Conservation (phyloP, 2,888 invertebrate genomes). For the Morpho deidamia region DNA sequence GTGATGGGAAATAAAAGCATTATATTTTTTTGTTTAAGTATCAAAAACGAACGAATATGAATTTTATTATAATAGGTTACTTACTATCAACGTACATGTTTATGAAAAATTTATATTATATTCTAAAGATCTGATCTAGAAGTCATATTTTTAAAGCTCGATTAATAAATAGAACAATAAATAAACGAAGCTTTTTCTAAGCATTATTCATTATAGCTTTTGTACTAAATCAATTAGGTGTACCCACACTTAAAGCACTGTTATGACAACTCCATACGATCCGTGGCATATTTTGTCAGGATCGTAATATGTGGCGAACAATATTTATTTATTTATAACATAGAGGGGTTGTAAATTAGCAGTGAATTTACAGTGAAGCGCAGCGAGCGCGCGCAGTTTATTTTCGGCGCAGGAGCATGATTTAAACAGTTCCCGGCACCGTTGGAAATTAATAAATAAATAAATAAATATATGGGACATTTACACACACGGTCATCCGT, state of each 20-base stretch:
- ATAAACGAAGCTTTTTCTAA: background rate
- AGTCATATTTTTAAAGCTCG: too few relatives aligned
- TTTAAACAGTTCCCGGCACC: constrained; percentile 61
- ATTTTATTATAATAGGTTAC: too few relatives aligned
- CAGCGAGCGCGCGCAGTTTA: constrained; percentile 65
- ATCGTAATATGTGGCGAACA: constrained; percentile 55
- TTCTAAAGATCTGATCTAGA: too few relatives aligned
- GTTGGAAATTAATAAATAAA: constrained; percentile 50
- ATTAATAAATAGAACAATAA: too few relatives aligned
- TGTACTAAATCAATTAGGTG: constrained; percentile 46
- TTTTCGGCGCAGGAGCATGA: constrained; percentile 67
- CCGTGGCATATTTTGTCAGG: constrained; percentile 66
- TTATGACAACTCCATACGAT: constrained; percentile 67
- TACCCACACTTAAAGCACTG: constrained; percentile 51
- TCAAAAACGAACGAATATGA: too few relatives aligned
- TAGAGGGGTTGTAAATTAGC: constrained; percentile 76
- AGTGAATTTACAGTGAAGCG: constrained; percentile 68
- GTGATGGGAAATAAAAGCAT: too few relatives aligned
- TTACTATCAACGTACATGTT: too few relatives aligned
- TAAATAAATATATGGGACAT: too few relatives aligned
- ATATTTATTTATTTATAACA: constrained; percentile 77
- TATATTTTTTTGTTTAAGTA: too few relatives aligned
- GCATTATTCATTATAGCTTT: background rate
- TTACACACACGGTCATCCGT: too few relatives aligned
- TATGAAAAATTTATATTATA: too few relatives aligned